Evolutionary conservation across 53 echinoderm and acorn worm species (phyloP).

Genomic region (Temnopleurus reevesii): DNA sequence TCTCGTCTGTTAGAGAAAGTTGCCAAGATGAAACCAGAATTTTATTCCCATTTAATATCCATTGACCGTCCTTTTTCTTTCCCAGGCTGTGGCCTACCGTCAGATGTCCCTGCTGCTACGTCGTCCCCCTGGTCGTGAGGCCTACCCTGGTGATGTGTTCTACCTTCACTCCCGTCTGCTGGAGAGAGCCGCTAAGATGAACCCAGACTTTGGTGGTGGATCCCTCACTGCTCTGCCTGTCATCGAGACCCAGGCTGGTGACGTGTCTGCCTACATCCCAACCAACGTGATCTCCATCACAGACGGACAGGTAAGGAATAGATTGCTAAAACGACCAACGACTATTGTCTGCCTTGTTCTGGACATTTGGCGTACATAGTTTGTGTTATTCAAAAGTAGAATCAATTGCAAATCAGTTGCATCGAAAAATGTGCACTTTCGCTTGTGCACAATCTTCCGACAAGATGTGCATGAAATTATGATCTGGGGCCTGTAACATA

Average conservation of each 20-base stretch:
- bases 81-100: constrained; percentile 99
- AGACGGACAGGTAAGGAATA: constrained; percentile 93
- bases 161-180: constrained; percentile 99
- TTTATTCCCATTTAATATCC: too few species aligned
- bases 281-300: constrained; percentile 99
- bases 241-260: constrained; percentile 99
- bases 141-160: constrained; percentile 99
- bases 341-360: too few species aligned
- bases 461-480: too few species aligned
- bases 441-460: too few species aligned
- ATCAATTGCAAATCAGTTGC: too few species aligned
- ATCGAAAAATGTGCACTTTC: too few species aligned
- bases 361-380: not conserved
- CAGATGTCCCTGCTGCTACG: constrained; percentile 99
- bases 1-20: constrained; percentile 98
- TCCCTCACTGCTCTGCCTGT: constrained; percentile 97
- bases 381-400: not conserved
- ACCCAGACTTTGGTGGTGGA: constrained; percentile 97
- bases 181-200: constrained; percentile 99
- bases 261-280: constrained; percentile 99
- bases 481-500: too few species aligned
- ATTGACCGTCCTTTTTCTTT: too few species aligned
- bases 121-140: constrained; percentile 99
- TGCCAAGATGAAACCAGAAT: constrained; percentile 98
- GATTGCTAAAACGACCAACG: too few species aligned